phyloP scores from a whole-genome alignment of 2,888 invertebrate species.

The Portevinia maculata region DNA sequence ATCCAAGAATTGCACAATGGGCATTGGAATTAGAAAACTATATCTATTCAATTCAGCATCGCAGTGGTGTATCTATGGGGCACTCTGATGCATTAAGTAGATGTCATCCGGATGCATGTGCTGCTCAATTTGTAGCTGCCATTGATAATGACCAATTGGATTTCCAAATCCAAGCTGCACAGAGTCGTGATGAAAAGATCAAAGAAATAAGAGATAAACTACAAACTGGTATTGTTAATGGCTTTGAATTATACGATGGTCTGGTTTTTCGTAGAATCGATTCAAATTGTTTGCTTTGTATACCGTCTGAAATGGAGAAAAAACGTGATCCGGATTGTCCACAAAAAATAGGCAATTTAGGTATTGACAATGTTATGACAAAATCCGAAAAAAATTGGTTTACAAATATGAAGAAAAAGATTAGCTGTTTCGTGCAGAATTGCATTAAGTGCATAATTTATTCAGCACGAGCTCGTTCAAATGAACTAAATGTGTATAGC shows the following conservation, averaged over 20 bases:
- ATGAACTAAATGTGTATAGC: too few relatives aligned
- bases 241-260: slow-evolving; percentile 64
- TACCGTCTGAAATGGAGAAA: slow-evolving; percentile 74
- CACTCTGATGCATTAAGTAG: slow-evolving; percentile 18
- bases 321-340: slow-evolving; percentile 74
- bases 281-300: slow-evolving; percentile 46
- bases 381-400: slow-evolving; percentile 77
- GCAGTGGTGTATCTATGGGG: slow-evolving; percentile 6
- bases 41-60: slow-evolving; percentile 9
- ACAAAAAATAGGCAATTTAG: slow-evolving; percentile 70
- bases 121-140: too few relatives aligned
- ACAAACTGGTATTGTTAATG: slow-evolving; percentile 44
- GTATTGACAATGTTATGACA: slow-evolving; percentile 59
- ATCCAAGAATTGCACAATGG: slow-evolving; percentile 11
- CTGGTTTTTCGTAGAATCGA: slow-evolving; percentile 51
- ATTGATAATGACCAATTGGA: neutral
- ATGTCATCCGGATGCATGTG: neutral
- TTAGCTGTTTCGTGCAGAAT: too few relatives aligned
- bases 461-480: too few relatives aligned
- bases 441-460: too few relatives aligned
- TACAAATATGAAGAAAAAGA: slow-evolving; percentile 73
- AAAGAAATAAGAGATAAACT: slow-evolving; percentile 26
- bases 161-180: slow-evolving; percentile 7
- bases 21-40: slow-evolving; percentile 14
- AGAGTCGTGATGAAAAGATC: neutral